Conservation (phyloP, 2,113 vertebrate genomes). For the Petrocephalus microphthalmus region DNA sequence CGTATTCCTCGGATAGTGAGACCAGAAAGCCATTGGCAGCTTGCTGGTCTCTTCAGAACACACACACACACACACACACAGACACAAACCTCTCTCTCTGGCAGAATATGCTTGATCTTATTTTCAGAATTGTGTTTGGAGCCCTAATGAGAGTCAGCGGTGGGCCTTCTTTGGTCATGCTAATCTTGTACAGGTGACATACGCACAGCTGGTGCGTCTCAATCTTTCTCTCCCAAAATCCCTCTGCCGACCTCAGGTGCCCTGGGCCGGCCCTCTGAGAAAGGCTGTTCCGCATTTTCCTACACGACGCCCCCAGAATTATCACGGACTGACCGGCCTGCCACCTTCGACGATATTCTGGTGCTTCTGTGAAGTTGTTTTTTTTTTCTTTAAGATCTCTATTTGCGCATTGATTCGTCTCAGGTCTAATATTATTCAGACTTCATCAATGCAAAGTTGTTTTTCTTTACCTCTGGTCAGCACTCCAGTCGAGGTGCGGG, state of each 20-base stretch:
- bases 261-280: neutral
- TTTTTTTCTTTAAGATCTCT: neutral
- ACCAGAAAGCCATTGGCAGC: neutral
- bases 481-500: neutral
- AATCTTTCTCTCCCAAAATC: neutral
- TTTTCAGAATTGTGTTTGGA: neutral
- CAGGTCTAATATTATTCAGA: neutral
- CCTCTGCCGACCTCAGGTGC: neutral
- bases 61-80: neutral
- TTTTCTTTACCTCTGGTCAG: neutral
- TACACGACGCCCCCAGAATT: neutral
- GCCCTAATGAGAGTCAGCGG: neutral
- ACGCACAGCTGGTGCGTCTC: neutral
- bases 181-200: neutral
- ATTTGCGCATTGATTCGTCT: neutral
- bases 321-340: neutral
- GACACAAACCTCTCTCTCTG: neutral
- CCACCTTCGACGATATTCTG: neutral
- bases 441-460: neutral
- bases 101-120: neutral
- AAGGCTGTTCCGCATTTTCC: neutral
- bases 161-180: neutral
- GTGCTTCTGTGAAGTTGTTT: neutral
- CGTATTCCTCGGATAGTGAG: constrained; percentile 9
- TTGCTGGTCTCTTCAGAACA: constrained; percentile 16